phyloP scores from a whole-genome alignment of 2,113 vertebrate genomes.

The Lepidiolamprologus cunningtoni region DNA sequence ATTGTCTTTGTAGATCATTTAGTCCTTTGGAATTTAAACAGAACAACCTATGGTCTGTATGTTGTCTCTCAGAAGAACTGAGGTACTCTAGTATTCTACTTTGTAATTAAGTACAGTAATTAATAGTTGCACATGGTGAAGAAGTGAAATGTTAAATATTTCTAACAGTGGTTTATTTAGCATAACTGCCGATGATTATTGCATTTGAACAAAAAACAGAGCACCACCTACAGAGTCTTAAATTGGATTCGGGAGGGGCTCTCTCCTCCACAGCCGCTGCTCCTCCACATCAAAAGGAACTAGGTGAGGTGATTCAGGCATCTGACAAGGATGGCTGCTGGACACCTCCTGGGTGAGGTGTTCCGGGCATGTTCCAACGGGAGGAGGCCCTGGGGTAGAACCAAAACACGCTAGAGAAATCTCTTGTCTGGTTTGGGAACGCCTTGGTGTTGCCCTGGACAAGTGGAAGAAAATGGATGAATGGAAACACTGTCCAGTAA shows the following conservation, averaged over 20 bases:
- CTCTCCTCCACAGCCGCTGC: neutral
- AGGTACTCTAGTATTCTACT: neutral
- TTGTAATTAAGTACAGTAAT: neutral
- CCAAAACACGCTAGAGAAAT: neutral
- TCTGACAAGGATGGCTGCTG: neutral
- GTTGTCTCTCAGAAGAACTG: neutral
- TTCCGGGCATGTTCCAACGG: neutral
- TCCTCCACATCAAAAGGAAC: neutral
- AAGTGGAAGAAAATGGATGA: neutral
- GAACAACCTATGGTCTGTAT: neutral
- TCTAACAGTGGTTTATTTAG: neutral
- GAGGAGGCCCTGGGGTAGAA: neutral
- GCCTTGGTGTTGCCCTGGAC: neutral
- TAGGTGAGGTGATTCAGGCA: neutral
- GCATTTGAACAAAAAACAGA: neutral
- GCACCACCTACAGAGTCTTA: neutral
- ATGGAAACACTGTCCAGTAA: neutral
- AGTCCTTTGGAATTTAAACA: neutral
- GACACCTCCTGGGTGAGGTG: neutral
- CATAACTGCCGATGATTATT: neutral
- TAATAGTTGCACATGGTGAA: neutral
- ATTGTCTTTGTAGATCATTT: neutral
- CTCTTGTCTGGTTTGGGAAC: neutral
- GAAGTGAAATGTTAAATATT: neutral
- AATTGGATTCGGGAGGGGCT: neutral